A percentile compares a stretch with the other conserved stretches of the same genome.
These are phyloP conservation scores for Mactra quadrangularis DNA, from an alignment of 1,140 invertebrate species.

Conservation along the genomic window DNA sequence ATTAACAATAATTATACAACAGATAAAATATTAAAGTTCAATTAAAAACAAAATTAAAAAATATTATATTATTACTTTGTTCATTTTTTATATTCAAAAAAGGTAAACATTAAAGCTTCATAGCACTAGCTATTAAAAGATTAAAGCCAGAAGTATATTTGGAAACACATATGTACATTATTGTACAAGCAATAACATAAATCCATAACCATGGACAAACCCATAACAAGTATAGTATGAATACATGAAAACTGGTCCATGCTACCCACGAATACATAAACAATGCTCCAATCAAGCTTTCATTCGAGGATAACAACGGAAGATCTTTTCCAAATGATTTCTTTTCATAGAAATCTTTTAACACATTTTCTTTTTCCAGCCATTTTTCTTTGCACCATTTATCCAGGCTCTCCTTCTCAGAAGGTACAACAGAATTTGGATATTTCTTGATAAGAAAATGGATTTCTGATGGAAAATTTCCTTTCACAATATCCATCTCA, in stretches of 20 bases:
- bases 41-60: too few relatives aligned
- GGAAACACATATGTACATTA: slow-evolving; percentile 42
- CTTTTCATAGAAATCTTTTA: slow-evolving; percentile 72
- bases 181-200: slow-evolving; percentile 46
- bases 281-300: slow-evolving; percentile 49
- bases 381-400: slow-evolving; percentile 73
- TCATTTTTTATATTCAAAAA: too few relatives aligned
- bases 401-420: slow-evolving; percentile 66
- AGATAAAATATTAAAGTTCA: too few relatives aligned
- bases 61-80: too few relatives aligned
- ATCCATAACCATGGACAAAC: slow-evolving; percentile 32
- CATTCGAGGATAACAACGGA: slow-evolving; percentile 8
- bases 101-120: slow-evolving; percentile 35
- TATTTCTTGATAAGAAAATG: slow-evolving; percentile 74
- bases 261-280: slow-evolving; percentile 46
- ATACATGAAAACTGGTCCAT: slow-evolving; percentile 43
- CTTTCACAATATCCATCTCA: slow-evolving; percentile 74
- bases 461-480: slow-evolving; percentile 77
- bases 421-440: slow-evolving; percentile 61
- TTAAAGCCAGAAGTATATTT: slow-evolving; percentile 51
- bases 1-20: too few relatives aligned
- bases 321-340: slow-evolving; percentile 38
- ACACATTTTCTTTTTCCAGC: slow-evolving; percentile 75
- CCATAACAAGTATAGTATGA: slow-evolving; percentile 49
- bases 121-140: slow-evolving; percentile 44